Percentiles rank a stretch among this genome's conserved stretches.
Conservation (phyloP, 2,888 invertebrate species). For the Papilio elwesi region DNA sequence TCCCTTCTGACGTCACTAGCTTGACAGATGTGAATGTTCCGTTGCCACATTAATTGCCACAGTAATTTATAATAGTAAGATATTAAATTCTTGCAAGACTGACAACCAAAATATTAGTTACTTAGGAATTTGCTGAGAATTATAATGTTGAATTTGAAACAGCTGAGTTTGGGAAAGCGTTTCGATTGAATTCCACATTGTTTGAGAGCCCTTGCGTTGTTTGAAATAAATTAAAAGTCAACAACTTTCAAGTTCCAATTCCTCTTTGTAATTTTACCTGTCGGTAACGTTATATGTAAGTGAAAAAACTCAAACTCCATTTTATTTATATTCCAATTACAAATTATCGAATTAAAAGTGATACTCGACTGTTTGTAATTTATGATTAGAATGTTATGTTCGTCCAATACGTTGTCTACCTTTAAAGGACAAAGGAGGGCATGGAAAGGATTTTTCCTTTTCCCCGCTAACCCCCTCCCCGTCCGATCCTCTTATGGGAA, state of each 20-base stretch:
- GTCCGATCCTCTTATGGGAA: no score
- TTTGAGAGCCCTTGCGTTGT: conserved; percentile 21
- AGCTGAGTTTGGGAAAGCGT: conserved; percentile 25
- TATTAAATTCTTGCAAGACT: neutral
- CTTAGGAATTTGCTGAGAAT: neutral
- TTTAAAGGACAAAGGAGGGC: no score
- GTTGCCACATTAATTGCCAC: no score
- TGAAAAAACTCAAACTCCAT: neutral
- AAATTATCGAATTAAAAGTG: no score
- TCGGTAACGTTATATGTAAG: neutral
- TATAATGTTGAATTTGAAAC: conserved; percentile 1
- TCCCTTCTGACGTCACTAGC: no score
- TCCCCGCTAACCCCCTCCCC: no score
- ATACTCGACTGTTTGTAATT: no score
- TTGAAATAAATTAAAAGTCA: conserved; percentile 37
- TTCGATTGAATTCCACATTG: conserved; percentile 23
- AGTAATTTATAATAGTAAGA: no score
- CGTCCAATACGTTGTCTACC: no score
- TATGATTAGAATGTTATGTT: no score
- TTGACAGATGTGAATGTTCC: no score
- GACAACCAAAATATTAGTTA: neutral
- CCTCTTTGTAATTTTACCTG: conserved; percentile 13
- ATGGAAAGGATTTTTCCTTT: no score
- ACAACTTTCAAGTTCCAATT: conserved; percentile 14
- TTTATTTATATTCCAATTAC: neutral